Evolutionary conservation across 2,113 vertebrate genomes (phyloP).

Genomic region (Siphamia tubifer): DNA sequence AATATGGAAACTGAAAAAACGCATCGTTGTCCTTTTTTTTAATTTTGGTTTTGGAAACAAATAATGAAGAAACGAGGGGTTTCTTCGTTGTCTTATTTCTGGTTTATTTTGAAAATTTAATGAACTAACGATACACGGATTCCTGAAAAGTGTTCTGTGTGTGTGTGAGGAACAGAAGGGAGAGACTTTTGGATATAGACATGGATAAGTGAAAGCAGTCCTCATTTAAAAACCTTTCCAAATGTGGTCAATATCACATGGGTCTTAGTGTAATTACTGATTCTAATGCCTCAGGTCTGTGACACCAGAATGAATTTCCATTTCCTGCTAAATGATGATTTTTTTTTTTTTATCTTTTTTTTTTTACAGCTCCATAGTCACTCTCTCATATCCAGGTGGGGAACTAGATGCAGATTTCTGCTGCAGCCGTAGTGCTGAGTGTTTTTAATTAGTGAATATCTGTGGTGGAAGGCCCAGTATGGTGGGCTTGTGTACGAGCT

Average conservation of each 20-base stretch:
- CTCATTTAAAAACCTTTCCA: not conserved
- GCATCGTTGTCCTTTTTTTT: no score
- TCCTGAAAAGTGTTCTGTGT: not conserved
- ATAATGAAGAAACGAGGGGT: no score
- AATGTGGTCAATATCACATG: conserved; percentile 34
- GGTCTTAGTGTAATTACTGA: conserved; percentile 45
- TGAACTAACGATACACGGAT: no score
- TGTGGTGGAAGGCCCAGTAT: conserved; percentile 70
- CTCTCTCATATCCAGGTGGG: conserved; percentile 59
- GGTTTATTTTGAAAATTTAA: no score
- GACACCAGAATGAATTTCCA: conserved; percentile 52
- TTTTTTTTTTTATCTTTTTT: conserved; percentile 20
- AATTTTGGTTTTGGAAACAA: no score
- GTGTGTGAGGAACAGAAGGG: not conserved
- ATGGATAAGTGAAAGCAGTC: not conserved
- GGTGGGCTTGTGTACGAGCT: conserved; percentile 70
- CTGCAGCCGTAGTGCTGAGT: conserved; percentile 56
- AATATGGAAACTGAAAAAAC: no score
- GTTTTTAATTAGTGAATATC: conserved; percentile 78
- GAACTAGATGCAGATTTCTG: conserved; percentile 70
- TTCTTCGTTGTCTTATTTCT: no score
- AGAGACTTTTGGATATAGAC: conserved; percentile 33
- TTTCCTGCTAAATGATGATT: conserved; percentile 53
- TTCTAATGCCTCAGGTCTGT: conserved; percentile 41
- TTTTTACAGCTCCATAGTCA: conserved; percentile 29